Evolutionary conservation across 2,113 vertebrate species (phyloP).

Genomic region (Sinocyclocheilus anshuiensis): DNA sequence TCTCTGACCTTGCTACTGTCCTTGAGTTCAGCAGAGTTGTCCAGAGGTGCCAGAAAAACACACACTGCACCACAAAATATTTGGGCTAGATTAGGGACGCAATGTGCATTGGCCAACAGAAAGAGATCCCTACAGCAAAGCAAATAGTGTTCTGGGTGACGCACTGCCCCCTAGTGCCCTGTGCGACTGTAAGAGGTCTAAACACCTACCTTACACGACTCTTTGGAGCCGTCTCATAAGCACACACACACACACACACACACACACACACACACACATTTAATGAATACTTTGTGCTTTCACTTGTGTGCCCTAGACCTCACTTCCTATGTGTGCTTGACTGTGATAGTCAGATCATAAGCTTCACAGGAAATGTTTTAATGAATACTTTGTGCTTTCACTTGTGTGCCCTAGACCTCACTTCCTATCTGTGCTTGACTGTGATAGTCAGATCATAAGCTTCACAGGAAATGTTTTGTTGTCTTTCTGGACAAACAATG

Average conservation of each 20-base stretch:
- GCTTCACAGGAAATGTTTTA: slow-evolving; percentile 70
- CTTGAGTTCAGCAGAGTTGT: slow-evolving; percentile 37
- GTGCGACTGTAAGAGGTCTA: neutral
- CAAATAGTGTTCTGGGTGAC: slow-evolving; percentile 36
- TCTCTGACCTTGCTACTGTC: slow-evolving; percentile 52
- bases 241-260: neutral
- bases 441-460: slow-evolving; percentile 32
- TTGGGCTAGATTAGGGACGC: slow-evolving; percentile 26
- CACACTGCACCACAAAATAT: slow-evolving; percentile 29
- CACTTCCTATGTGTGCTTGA: slow-evolving; percentile 27
- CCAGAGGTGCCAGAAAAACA: slow-evolving; percentile 36
- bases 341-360: slow-evolving; percentile 33
- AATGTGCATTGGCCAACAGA: slow-evolving; percentile 19
- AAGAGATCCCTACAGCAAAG: slow-evolving; percentile 13
- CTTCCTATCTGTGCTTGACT: slow-evolving; percentile 30
- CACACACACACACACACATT: neutral
- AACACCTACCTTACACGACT: neutral
- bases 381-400: neutral
- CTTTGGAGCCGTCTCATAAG: neutral
- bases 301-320: slow-evolving; percentile 38
- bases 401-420: slow-evolving; percentile 39
- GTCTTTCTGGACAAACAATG: slow-evolving; percentile 61
- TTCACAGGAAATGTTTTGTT: slow-evolving; percentile 71
- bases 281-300: slow-evolving; percentile 8
- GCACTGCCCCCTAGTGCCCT: slow-evolving; percentile 54